A percentile compares a stretch with the other conserved stretches of the same genome.
phyloP scores from a whole-genome alignment of 1,140 invertebrate genomes.

The Xylocopa sonorina region DNA sequence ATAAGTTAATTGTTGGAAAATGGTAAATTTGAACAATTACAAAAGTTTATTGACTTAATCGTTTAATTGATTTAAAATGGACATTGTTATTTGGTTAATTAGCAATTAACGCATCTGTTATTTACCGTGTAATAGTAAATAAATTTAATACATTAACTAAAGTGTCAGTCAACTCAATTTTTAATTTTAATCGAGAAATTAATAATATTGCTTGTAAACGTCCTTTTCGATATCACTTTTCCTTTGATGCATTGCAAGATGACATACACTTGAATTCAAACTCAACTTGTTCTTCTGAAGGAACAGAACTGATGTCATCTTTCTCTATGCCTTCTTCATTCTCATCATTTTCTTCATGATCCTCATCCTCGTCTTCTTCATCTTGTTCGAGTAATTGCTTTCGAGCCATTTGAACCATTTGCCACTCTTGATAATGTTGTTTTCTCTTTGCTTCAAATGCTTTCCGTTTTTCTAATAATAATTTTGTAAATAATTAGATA shows the following conservation, averaged over 20 bases:
- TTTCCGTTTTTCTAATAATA: slow-evolving; percentile 85
- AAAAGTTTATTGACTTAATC: slow-evolving; percentile 35
- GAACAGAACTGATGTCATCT: slow-evolving; percentile 82
- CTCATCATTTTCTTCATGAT: slow-evolving; percentile 88
- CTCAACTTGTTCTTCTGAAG: slow-evolving; percentile 85
- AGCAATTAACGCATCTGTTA: slow-evolving; percentile 2
- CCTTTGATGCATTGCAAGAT: slow-evolving; percentile 69
- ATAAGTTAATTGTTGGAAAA: slow-evolving; percentile 14
- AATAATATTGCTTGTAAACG: slow-evolving; percentile 34
- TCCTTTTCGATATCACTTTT: slow-evolving; percentile 54
- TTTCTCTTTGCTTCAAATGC: slow-evolving; percentile 96
- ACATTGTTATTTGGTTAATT: background rate
- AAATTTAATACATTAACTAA: slow-evolving; percentile 22
- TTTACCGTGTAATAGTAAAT: background rate
- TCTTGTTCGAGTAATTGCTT: slow-evolving; percentile 95
- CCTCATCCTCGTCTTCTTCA: slow-evolving; percentile 89
- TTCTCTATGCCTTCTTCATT: slow-evolving; percentile 81
- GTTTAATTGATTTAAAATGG: slow-evolving; percentile 6
- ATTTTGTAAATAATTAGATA: slow-evolving; percentile 9
- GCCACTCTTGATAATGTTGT: slow-evolving; percentile 98
- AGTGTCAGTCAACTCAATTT: slow-evolving; percentile 14
- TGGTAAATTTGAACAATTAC: slow-evolving; percentile 13
- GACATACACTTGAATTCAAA: slow-evolving; percentile 77
- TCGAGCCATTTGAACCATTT: slow-evolving; percentile 94
- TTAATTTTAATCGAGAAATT: slow-evolving; percentile 11